Conservation (phyloP, 2,797 vertebrate species). For the Falco berigora region DNA sequence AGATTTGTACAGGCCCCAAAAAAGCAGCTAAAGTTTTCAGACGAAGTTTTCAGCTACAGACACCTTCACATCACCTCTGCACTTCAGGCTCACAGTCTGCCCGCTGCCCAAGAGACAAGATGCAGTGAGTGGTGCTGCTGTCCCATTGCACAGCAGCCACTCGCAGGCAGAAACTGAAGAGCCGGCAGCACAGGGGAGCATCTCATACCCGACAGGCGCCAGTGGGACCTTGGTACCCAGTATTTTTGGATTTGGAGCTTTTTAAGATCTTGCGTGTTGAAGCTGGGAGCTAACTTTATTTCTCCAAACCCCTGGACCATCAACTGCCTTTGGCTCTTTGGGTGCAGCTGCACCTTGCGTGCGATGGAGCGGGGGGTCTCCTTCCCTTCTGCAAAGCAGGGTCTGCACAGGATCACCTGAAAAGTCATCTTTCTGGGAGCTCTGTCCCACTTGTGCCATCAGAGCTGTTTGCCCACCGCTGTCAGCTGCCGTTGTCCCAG, state of each 20-base stretch:
- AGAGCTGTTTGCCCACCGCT: background rate
- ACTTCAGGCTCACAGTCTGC: background rate
- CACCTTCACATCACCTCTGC: background rate
- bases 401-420: background rate
- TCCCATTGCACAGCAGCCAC: background rate
- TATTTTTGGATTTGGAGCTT: background rate
- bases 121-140: background rate
- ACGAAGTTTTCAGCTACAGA: background rate
- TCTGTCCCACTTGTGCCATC: background rate
- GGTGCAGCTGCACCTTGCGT: too few relatives aligned
- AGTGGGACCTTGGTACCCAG: background rate
- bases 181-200: background rate
- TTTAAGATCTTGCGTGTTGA: background rate
- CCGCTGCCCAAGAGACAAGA: background rate
- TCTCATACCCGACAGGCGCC: background rate
- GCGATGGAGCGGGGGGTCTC: background rate
- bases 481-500: rapidly evolving
- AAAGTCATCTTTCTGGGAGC: background rate
- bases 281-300: background rate
- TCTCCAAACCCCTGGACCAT: background rate
- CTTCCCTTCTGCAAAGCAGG: background rate
- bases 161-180: background rate
- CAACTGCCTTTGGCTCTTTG: background rate
- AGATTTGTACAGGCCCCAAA: background rate
- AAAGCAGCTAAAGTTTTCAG: background rate